Evolutionary conservation across 2,888 invertebrate genomes (phyloP), one percentile per base, ranked within the genome.

Genomic region (Ophion obscuratus): DNA sequence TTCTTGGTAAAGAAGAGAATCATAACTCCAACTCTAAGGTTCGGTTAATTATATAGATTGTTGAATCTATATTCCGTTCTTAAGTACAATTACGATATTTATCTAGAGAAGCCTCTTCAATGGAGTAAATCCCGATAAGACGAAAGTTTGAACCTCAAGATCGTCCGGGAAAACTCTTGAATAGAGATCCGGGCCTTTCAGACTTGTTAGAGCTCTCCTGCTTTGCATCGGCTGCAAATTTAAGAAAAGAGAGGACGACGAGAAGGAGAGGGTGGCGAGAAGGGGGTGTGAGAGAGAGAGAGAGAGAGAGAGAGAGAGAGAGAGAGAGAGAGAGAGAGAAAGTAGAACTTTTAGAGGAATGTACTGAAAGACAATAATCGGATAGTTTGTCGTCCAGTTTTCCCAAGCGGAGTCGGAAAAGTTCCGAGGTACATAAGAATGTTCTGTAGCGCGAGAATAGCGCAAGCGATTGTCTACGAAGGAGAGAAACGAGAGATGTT

Each of bases 381-480:
- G 76, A 74, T 85, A 82, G 82, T 85, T 85, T 83, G 83, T 83
- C 70, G 64, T 83, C 67, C 31, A 68, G 67, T 81, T 81, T 74
- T 74, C 70, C 44, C 76, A 66, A 75, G 47, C 20, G 53, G 61
- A 71, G 66, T 67, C 40, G 76, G 80, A 80, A 76, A 80, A 85
- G 70, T 85, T 80, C 6, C 44, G 67, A 78, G 85, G 66, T 27
- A 47, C 31, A 74, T 68, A 53, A 61, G n/a, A 68, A 67, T 66
- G n/a, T 7, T 44, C 27, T 20, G 73, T 40, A 14, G 24, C n/a
- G 17, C 20, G 61, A 74, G 36, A 47, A 24, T 27, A 24, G 14
- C 47, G 47, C 44, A 70, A 70, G 44, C 57, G 14, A 71, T 40
- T 61, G 61, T 11, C 44, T 44, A 44, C 36, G 61, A 27, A 24